Base-by-base conservation (phyloP, 1,140 invertebrate species). In the Microplitis mediator region DNA sequence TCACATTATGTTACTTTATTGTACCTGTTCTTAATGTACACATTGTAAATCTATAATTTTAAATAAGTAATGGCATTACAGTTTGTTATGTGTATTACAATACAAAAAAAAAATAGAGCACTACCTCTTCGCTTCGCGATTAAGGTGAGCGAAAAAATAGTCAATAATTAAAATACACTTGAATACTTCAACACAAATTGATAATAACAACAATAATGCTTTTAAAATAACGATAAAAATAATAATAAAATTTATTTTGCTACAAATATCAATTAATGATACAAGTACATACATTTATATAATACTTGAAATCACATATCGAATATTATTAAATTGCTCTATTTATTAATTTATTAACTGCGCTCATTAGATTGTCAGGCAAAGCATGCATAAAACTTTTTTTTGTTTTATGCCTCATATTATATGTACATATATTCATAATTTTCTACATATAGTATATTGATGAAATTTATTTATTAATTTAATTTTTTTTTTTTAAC, bases 321-420 rank as follows among this genome's bases (percentile, higher is more conserved):
- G 5, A 54, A 54, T 54, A n/a, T 54, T 54, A 54, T 54, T 54
- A 60, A 71, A 68, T 75, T 69, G 68, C 69, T 75, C 66, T 68
- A 60, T 6, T 45, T 45, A 45, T 69, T 45, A 31, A 65, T 64
- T 54, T 63, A 61, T 14, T 45, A 72, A 69, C 50, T 68, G 45
- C 58, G 11, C 16, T 75, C 65, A 69, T 72, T 52, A 68, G 73
- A 74, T 74, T 75, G 69, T 75, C 69, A 39, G 71, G 69, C 60
- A 75, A 72, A 72, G 74, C 65, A 71, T 65, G 65, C 73, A 74
- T 56, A 72, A 68, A 71, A 65, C 51, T 50, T 31, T 58, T n/a
- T 52, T 69, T 69, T 56, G 69, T 74, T 39, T 56, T 64, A 71
- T 71, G 73, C 69, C 62, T 62, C 16, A 71, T 36, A 23, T 51